A percentile compares a stretch with the other conserved stretches of the same genome.
phyloP scores from a whole-genome alignment of 2,113 vertebrate species.

The Caloenas nicobarica region DNA sequence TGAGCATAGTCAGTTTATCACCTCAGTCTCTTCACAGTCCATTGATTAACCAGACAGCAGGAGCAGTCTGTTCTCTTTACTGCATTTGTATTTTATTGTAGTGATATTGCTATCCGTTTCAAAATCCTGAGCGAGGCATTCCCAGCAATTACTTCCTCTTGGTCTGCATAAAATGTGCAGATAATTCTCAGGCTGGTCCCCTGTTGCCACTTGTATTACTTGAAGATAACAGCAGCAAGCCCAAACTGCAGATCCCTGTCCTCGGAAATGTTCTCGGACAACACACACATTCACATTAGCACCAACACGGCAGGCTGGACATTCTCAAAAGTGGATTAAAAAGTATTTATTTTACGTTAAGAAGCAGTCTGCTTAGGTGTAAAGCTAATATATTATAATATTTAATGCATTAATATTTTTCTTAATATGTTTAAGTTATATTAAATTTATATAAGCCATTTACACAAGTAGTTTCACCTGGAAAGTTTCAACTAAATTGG shows the following conservation, averaged over 20 bases:
- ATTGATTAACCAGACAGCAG: constrained; percentile 63
- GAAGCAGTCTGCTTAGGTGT: not conserved
- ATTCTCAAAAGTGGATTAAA: not conserved
- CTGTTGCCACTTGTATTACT: not conserved
- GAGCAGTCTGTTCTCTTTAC: constrained; percentile 29
- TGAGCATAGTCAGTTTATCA: constrained; percentile 67
- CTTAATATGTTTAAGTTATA: not conserved
- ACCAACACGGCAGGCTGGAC: not conserved
- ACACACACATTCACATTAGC: not conserved
- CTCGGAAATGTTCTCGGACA: not conserved
- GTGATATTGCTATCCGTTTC: not conserved
- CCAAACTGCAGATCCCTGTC: constrained; percentile 28
- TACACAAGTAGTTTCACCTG: not conserved
- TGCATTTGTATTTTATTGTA: not conserved
- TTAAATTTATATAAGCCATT: not conserved
- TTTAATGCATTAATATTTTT: not conserved
- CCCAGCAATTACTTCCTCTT: constrained; percentile 44
- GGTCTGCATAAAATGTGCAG: constrained; percentile 19
- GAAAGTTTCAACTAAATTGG: not conserved
- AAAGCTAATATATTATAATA: not conserved
- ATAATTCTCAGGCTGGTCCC: constrained; percentile 36
- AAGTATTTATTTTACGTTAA: not conserved
- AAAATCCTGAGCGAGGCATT: not conserved
- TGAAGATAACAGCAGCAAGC: constrained; percentile 43
- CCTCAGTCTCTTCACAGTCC: constrained; percentile 71